These are phyloP conservation scores for Solen grandis DNA, from an alignment of 1,140 invertebrate genomes.

Conservation along the genomic window DNA sequence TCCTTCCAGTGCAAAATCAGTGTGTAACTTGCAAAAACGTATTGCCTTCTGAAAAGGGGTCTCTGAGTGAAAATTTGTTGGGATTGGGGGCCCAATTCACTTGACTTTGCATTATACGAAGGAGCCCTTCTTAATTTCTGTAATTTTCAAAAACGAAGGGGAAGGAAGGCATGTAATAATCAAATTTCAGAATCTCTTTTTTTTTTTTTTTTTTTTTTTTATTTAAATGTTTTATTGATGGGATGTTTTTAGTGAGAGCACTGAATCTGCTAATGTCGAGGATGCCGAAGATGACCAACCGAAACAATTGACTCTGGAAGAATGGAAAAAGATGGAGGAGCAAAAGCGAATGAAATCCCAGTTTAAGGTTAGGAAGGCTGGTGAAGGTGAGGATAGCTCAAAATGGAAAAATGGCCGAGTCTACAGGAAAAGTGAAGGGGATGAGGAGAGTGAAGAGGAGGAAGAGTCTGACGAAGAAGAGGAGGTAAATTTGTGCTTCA, in stretches of 20 bases:
- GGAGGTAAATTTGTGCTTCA: constrained; percentile 48
- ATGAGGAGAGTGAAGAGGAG: constrained; percentile 59
- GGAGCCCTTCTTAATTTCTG: too few species aligned
- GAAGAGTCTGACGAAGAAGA: constrained; percentile 54
- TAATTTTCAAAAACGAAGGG: too few species aligned
- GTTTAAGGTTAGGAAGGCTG: constrained; percentile 74
- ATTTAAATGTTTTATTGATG: not conserved
- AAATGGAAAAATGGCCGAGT: constrained; percentile 71
- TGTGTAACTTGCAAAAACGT: too few species aligned
- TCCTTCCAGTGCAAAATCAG: too few species aligned
- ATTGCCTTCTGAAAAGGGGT: too few species aligned
- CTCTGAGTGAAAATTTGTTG: too few species aligned
- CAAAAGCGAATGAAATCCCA: constrained; percentile 65
- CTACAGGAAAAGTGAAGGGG: constrained; percentile 71
- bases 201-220: too few species aligned
- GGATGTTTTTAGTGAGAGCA: constrained; percentile 64
- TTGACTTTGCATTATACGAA: too few species aligned
- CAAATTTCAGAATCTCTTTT: too few species aligned
- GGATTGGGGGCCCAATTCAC: too few species aligned
- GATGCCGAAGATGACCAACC: constrained; percentile 60
- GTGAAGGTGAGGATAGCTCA: constrained; percentile 69
- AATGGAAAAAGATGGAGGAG: constrained; percentile 72
- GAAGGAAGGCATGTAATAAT: too few species aligned
- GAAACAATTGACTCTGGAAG: constrained; percentile 76
- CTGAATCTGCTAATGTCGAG: constrained; percentile 57